Evolutionary conservation across 1,140 invertebrate genomes (phyloP).

Genomic region (Zaprionus taronus): DNA sequence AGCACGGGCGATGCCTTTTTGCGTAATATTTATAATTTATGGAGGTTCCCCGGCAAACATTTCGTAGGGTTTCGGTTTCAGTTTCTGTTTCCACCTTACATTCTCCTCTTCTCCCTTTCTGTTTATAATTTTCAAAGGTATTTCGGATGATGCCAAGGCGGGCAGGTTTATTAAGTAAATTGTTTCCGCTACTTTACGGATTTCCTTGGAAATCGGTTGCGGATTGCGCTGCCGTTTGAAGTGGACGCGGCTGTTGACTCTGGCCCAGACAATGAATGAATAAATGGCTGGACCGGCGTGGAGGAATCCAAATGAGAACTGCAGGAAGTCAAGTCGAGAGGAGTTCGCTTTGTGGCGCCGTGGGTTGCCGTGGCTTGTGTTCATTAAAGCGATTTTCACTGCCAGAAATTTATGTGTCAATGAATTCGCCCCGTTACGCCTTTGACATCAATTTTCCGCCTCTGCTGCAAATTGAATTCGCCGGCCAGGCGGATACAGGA

Average conservation of each 20-base stretch:
- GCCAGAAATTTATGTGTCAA: constrained; percentile 59
- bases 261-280: constrained; percentile 42
- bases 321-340: constrained; percentile 40
- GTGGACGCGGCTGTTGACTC: constrained; percentile 37
- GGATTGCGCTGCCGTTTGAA: constrained; percentile 44
- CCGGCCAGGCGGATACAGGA: constrained; percentile 10
- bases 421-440: constrained; percentile 54
- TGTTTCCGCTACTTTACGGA: constrained; percentile 65
- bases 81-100: background rate
- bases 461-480: constrained; percentile 56
- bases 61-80: background rate
- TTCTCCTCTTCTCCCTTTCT: constrained; percentile 2
- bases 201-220: constrained; percentile 54
- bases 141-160: constrained; percentile 33
- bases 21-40: constrained; percentile 69
- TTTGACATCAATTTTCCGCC: constrained; percentile 61
- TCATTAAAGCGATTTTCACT: constrained; percentile 62
- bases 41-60: constrained; percentile 44
- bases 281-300: constrained; percentile 3
- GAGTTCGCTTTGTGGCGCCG: constrained; percentile 14
- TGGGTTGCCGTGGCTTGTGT: constrained; percentile 9
- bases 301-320: background rate
- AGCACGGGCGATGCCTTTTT: constrained; percentile 46
- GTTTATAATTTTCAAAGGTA: constrained; percentile 62
- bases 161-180: constrained; percentile 66